A percentile compares a stretch with the other conserved stretches of the same genome.
phyloP scores from a whole-genome alignment of 2,113 vertebrate genomes.

The Carassius auratus region DNA sequence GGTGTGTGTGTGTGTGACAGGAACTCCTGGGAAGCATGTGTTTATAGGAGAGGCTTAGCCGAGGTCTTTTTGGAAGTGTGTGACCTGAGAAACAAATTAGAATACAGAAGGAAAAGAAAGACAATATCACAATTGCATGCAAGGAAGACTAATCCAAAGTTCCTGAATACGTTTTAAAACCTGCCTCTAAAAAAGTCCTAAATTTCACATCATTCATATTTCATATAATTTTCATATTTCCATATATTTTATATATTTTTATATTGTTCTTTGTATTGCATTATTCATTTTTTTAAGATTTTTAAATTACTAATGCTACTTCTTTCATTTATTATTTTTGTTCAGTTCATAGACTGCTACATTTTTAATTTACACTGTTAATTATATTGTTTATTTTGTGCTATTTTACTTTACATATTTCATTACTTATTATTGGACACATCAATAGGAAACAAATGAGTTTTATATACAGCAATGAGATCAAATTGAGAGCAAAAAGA shows the following conservation, averaged over 20 bases:
- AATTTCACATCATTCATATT: neutral
- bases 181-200: neutral
- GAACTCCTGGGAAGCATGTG: constrained; percentile 24
- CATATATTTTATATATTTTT: neutral
- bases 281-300: neutral
- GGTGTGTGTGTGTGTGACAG: constrained; percentile 10
- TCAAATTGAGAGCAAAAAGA: neutral
- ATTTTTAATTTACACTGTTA: neutral
- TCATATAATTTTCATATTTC: neutral
- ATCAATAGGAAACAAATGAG: neutral
- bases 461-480: neutral
- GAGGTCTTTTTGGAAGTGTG: constrained; percentile 16
- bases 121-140: neutral
- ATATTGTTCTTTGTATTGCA: neutral
- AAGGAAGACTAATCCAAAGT: neutral
- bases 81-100: constrained; percentile 36
- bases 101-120: constrained; percentile 9
- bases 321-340: neutral
- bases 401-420: neutral
- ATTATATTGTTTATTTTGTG: neutral
- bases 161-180: neutral
- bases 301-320: neutral
- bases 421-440: neutral
- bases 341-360: neutral
- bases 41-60: constrained; percentile 15